Evolutionary conservation across 2,113 vertebrate genomes (phyloP).

Genomic region (Dasyornis broadbenti): DNA sequence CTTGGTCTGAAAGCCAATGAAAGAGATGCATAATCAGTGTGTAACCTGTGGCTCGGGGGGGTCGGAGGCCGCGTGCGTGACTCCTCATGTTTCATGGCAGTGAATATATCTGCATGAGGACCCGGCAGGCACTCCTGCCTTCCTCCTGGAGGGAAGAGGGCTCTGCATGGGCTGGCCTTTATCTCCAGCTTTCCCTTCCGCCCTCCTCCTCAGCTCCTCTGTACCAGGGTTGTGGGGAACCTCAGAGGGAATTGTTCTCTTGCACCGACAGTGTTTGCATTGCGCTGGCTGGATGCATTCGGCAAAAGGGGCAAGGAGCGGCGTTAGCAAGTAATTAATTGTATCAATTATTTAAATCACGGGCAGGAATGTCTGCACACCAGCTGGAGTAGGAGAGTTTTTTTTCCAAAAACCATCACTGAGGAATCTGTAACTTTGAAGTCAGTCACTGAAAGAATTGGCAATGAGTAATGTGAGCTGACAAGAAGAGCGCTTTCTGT

Average conservation of each 20-base stretch:
- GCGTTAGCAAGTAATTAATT: not conserved
- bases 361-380: not conserved
- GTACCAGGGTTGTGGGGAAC: not conserved
- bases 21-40: not conserved
- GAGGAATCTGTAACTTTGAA: not conserved
- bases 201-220: not conserved
- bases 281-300: not conserved
- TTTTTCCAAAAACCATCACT: not conserved
- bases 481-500: constrained; percentile 5
- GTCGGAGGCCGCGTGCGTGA: not conserved
- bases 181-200: not conserved
- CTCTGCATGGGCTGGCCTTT: not conserved
- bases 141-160: not conserved
- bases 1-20: not conserved
- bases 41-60: not conserved
- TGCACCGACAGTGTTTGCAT: not conserved
- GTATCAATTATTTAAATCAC: not conserved
- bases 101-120: not conserved
- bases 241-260: not conserved
- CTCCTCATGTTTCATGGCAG: not conserved
- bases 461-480: constrained; percentile 15
- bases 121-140: not conserved
- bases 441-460: not conserved
- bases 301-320: not conserved
- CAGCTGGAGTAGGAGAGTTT: not conserved